Base-by-base conservation (phyloP, 1,140 invertebrate genomes). In the Caenorhabditis tropicalis region DNA sequence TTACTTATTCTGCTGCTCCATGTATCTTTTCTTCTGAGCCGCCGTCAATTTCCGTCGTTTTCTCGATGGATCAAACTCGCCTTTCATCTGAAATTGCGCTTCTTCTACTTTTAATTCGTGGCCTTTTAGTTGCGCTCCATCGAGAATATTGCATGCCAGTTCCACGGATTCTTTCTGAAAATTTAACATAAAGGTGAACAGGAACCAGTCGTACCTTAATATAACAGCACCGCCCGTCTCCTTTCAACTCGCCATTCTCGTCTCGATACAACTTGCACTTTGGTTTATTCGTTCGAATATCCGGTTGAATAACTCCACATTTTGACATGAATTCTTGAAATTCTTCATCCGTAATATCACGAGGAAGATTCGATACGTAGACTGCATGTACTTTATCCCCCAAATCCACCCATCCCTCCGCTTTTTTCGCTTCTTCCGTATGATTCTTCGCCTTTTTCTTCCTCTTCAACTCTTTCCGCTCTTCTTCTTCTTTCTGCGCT, bases 211-310 rank as follows among this genome's bases (percentile, higher is more conserved):
- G 88, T 87, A 92, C 92, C 94, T 97, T 98, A 27, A 99, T 96
- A 90, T 99, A 99, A 87, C 96, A 96, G 91, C 97, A 99, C 9
- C 96, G 93, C 21, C 95, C 98, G 93, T 99, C 98, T 19, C 98
- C 98, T 93, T 99, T 99, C 15, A 95, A 93, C 87, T 53, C 46
- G 9, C 84, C 84, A 24, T 95, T 93, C 53, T 94, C 91, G 89
- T 98, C 96, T 87, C 93, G 94, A 91, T 99, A 99, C 12, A 99
- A 91, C 93, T 99, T 99, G 0, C 99, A 93, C 93, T 98, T 99
- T 89, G 95, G 95, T 90, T 96, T 95, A 83, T 94, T 94, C 5
- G 93, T 94, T 43, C 93, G 93, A 0, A 95, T 93, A 92, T 99
- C 97, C 87, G 95, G 94, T 93, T 96, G 95, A 21, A 99, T 94